Evolutionary conservation across 2,888 invertebrate species (phyloP).

Genomic region (Melinaea marsaeus): DNA sequence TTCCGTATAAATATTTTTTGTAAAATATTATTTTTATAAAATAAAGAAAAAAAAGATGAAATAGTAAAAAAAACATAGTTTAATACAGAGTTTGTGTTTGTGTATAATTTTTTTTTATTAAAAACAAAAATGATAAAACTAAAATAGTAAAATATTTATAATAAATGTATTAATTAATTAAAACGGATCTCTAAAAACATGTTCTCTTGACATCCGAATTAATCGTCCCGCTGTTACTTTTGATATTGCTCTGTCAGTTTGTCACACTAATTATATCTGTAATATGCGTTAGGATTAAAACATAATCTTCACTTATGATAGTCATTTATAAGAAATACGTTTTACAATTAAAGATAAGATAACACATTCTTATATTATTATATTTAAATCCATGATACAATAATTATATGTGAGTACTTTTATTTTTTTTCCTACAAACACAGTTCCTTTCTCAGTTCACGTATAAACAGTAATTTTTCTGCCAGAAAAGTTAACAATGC

Average conservation of each 20-base stretch:
- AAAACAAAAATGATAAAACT: too few relatives aligned
- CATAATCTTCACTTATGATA: neutral
- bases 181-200: constrained; percentile 13
- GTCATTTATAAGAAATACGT: neutral
- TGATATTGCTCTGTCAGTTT: constrained; percentile 30
- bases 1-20: constrained; percentile 7
- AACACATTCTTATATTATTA: too few relatives aligned
- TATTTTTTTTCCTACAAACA: too few relatives aligned
- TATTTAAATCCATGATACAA: too few relatives aligned
- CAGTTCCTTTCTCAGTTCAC: neutral
- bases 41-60: neutral
- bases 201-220: constrained; percentile 34
- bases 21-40: constrained; percentile 1
- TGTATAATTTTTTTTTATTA: too few relatives aligned
- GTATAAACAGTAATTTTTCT: neutral
- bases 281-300: constrained; percentile 13
- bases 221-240: constrained; percentile 41
- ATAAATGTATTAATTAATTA: neutral
- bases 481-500: neutral
- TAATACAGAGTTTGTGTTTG: too few relatives aligned
- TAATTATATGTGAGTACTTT: too few relatives aligned
- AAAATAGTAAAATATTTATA: neutral
- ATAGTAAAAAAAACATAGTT: neutral
- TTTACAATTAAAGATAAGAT: too few relatives aligned
- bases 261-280: constrained; percentile 28